A percentile compares a stretch with the other conserved stretches of the same genome.
These are phyloP conservation scores for Oreochromis aureus DNA, from an alignment of 2,113 vertebrate species.

Conservation along the genomic window DNA sequence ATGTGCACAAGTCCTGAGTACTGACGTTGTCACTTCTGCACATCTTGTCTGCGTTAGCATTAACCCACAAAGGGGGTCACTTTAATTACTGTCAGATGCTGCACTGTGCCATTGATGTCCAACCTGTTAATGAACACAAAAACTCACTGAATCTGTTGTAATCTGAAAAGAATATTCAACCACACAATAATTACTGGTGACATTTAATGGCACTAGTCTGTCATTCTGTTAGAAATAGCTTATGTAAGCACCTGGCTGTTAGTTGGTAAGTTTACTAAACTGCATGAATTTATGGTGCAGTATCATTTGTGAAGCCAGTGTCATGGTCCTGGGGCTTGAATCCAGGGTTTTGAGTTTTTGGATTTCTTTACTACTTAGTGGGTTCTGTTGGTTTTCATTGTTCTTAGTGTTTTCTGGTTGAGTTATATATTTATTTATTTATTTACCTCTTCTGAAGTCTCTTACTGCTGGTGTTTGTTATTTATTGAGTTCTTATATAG, in stretches of 20 bases:
- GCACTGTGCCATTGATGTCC: neutral
- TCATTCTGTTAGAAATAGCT: neutral
- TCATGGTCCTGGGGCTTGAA: neutral
- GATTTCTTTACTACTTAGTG: neutral
- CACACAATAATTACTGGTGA: neutral
- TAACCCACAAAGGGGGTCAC: slow-evolving; percentile 27
- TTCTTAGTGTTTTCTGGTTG: neutral
- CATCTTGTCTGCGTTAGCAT: slow-evolving; percentile 58
- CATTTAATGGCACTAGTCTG: neutral
- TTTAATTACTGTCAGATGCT: slow-evolving; percentile 47
- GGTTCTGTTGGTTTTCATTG: neutral
- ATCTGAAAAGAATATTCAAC: neutral
- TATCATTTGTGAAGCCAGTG: neutral
- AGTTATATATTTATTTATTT: neutral
- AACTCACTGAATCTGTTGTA: neutral
- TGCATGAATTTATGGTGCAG: neutral
- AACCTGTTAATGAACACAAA: slow-evolving; percentile 1
- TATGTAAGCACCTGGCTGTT: neutral
- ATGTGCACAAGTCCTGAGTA: slow-evolving; percentile 27
- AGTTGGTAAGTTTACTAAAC: neutral
- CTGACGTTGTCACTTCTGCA: slow-evolving; percentile 31
- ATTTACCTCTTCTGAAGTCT: neutral
- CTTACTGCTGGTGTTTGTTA: neutral
- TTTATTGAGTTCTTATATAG: neutral
- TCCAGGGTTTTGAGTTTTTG: neutral